A percentile compares a stretch with the other conserved stretches of the same genome.
Conservation (phyloP, 23 tunicate genomes). For the Halocynthia roretzi region DNA sequence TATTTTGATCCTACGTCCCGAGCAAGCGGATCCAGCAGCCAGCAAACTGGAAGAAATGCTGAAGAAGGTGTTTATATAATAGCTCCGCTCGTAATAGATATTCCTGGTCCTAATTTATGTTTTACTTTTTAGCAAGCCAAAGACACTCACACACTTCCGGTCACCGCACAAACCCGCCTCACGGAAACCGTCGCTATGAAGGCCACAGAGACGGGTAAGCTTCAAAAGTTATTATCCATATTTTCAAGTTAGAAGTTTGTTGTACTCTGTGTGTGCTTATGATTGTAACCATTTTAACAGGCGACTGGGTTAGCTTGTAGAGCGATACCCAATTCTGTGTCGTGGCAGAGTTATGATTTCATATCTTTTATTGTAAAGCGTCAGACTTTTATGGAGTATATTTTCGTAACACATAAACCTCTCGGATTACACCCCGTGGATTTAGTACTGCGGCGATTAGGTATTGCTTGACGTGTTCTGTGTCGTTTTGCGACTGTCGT, state of each 20-base stretch:
- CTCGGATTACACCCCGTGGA: constrained; percentile 31
- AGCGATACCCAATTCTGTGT: background rate
- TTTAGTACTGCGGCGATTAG: constrained; percentile 12
- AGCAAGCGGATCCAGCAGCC: background rate
- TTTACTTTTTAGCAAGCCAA: background rate
- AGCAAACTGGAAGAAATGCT: background rate
- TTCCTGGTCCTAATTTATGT: background rate
- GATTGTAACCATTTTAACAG: constrained; percentile 8
- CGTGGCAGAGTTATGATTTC: background rate
- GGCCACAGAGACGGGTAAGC: background rate
- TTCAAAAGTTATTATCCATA: background rate
- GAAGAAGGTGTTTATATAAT: constrained; percentile 9
- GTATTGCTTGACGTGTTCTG: background rate
- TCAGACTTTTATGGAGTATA: constrained; percentile 3
- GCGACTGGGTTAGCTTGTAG: background rate
- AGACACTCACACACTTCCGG: background rate
- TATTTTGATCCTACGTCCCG: constrained; percentile 70
- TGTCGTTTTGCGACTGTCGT: too few relatives aligned
- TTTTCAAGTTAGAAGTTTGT: background rate
- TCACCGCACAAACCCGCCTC: background rate
- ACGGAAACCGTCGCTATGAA: background rate
- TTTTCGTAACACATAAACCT: background rate
- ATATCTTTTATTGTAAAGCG: background rate
- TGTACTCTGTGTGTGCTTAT: background rate
- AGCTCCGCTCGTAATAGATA: background rate